A percentile compares a stretch with the other conserved stretches of the same genome.
Evolutionary conservation across 2,888 invertebrate species (phyloP).

Genomic region (Rhagonycha fulva): DNA sequence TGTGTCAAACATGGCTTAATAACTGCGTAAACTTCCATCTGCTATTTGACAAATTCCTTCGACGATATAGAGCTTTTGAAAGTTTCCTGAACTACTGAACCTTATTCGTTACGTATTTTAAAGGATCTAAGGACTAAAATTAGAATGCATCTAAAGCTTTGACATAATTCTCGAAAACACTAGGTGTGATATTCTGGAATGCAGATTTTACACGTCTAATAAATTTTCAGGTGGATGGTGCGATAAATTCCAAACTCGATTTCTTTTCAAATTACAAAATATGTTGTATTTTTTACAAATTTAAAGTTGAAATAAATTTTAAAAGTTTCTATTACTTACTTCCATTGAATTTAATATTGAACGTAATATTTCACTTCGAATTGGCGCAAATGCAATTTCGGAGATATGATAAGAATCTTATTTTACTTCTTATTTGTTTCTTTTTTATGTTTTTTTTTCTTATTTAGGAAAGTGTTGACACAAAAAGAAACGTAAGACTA

Average conservation of each 20-base stretch:
- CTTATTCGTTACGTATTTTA: not conserved
- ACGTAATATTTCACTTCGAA: constrained; percentile 19
- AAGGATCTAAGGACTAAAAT: not conserved
- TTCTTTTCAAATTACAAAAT: not conserved
- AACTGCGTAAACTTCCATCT: not conserved
- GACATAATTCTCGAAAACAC: not conserved
- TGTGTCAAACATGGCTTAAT: no score
- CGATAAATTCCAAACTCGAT: not conserved
- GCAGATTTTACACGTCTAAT: not conserved
- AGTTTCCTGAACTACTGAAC: not conserved
- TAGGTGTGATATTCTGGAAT: not conserved
- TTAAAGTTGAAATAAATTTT: not conserved
- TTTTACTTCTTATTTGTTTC: constrained; percentile 13
- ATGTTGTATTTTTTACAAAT: not conserved
- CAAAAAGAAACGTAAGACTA: constrained; percentile 6
- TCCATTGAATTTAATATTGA: constrained; percentile 6
- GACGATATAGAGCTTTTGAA: not conserved
- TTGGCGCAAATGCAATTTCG: constrained; percentile 14
- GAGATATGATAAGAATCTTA: constrained; percentile 16
- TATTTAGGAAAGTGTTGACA: not conserved
- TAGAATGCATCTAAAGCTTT: not conserved
- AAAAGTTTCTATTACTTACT: not conserved
- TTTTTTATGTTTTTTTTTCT: not conserved
- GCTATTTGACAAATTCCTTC: not conserved
- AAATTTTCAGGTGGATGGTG: not conserved